Percentiles rank a stretch among this genome's conserved stretches.
These are phyloP conservation scores for Paramormyrops hopkinsi DNA, from an alignment of 2,797 vertebrate species.

Conservation along the genomic window DNA sequence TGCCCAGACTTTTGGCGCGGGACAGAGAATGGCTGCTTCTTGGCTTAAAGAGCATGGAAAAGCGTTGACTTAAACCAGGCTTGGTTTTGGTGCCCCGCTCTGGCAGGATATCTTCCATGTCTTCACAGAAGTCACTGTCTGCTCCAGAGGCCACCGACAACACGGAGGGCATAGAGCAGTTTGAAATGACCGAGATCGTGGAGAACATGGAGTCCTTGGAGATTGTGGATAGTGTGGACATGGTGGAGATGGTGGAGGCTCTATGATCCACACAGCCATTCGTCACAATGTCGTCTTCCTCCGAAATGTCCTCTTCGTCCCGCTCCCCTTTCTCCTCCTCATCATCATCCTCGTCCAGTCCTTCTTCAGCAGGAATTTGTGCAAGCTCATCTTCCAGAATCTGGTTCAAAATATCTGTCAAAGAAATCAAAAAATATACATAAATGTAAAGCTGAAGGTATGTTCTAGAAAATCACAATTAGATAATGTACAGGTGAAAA, in stretches of 20 bases:
- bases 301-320: slow-evolving; percentile 42
- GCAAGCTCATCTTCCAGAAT: slow-evolving; percentile 73
- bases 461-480: neutral
- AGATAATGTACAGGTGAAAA: neutral
- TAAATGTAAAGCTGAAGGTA: neutral
- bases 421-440: slow-evolving; percentile 10
- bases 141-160: slow-evolving; percentile 75
- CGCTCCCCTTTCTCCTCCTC: slow-evolving; percentile 36
- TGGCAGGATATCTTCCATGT: slow-evolving; percentile 60
- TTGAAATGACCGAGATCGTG: slow-evolving; percentile 61
- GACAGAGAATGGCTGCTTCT: slow-evolving; percentile 62
- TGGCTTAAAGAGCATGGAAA: slow-evolving; percentile 72
- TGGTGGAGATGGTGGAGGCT: slow-evolving; percentile 67
- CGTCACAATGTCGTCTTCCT: slow-evolving; percentile 44
- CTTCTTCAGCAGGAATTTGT: slow-evolving; percentile 24
- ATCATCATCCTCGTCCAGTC: slow-evolving; percentile 53
- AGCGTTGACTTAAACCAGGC: slow-evolving; percentile 63
- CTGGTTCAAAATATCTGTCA: slow-evolving; percentile 76
- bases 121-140: slow-evolving; percentile 87
- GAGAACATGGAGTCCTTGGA: slow-evolving; percentile 78
- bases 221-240: slow-evolving; percentile 55
- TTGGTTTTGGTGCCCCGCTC: slow-evolving; percentile 44
- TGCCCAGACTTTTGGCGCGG: slow-evolving; percentile 78
- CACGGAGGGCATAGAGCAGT: slow-evolving; percentile 68
- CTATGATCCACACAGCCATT: slow-evolving; percentile 55